phyloP scores from a whole-genome alignment of 1,140 invertebrate species.

The Drosophila arizonae region DNA sequence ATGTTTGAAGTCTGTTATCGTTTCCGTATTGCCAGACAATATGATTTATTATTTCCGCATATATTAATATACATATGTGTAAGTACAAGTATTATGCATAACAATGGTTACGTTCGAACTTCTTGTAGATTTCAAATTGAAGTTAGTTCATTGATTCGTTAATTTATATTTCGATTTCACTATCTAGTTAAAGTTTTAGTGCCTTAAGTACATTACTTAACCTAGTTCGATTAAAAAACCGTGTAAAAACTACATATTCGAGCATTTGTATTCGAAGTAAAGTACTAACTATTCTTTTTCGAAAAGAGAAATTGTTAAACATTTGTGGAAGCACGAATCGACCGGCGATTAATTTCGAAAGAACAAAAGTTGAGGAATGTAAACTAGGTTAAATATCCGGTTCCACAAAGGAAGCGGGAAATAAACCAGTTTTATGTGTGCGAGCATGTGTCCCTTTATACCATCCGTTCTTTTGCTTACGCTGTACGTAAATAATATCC shows the following conservation, averaged over 20 bases:
- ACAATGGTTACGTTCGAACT: constrained; percentile 24
- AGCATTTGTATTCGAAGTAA: constrained; percentile 42
- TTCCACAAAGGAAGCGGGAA: constrained; percentile 97
- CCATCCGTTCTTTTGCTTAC: constrained; percentile 97
- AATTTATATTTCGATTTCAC: constrained; percentile 36
- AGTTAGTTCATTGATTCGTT: constrained; percentile 27
- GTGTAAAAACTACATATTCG: constrained; percentile 57
- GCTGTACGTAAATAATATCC: constrained; percentile 95
- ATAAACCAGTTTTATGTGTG: constrained; percentile 94
- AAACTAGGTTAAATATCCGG: constrained; percentile 75
- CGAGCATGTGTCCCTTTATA: constrained; percentile 95
- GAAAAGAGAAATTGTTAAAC: constrained; percentile 53
- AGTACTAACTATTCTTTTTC: constrained; percentile 52
- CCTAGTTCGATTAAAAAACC: constrained; percentile 64
- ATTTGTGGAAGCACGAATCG: constrained; percentile 63
- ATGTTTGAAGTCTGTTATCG: neutral
- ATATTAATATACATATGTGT: neutral
- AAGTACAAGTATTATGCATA: constrained; percentile 37
- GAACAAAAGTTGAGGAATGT: constrained; percentile 36
- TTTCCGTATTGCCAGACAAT: constrained; percentile 10
- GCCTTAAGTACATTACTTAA: constrained; percentile 52
- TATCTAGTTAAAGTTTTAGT: constrained; percentile 44
- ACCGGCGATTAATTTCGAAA: constrained; percentile 50
- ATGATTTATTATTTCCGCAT: constrained; percentile 19
- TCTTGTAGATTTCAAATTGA: constrained; percentile 15